These are phyloP conservation scores for Solea senegalensis DNA, from an alignment of 2,113 vertebrate genomes.

Conservation along the genomic window DNA sequence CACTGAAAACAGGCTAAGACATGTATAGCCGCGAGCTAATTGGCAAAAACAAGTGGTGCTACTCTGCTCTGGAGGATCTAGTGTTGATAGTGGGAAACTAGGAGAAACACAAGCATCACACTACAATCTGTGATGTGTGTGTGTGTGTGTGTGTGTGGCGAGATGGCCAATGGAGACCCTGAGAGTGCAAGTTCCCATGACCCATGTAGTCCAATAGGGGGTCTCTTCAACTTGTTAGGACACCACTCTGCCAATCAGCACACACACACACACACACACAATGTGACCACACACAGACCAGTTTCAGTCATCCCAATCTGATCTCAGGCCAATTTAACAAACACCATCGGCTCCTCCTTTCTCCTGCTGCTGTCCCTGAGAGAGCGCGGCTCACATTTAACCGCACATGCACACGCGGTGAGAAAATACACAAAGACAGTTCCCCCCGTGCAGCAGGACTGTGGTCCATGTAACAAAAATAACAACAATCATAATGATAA, in stretches of 20 bases:
- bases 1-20: slow-evolving; percentile 46
- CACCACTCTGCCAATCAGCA: slow-evolving; percentile 36
- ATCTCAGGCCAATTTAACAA: slow-evolving; percentile 67
- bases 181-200: slow-evolving; percentile 75
- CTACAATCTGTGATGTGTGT: slow-evolving; percentile 34
- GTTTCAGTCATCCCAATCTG: slow-evolving; percentile 38
- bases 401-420: not conserved
- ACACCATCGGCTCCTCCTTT: slow-evolving; percentile 30
- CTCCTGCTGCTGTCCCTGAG: slow-evolving; percentile 39
- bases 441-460: not conserved
- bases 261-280: slow-evolving; percentile 12
- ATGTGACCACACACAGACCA: slow-evolving; percentile 55
- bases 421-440: not conserved
- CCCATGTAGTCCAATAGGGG: slow-evolving; percentile 58
- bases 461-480: slow-evolving; percentile 19
- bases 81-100: slow-evolving; percentile 38
- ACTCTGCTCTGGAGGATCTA: slow-evolving; percentile 45
- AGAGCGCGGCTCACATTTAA: slow-evolving; percentile 24
- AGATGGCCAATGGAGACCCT: slow-evolving; percentile 65
- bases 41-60: slow-evolving; percentile 69
- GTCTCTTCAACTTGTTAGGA: slow-evolving; percentile 61
- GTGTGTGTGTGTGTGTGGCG: slow-evolving; percentile 30
- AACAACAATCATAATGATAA: slow-evolving; percentile 39
- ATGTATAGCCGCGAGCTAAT: slow-evolving; percentile 43
- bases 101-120: slow-evolving; percentile 48